A percentile compares a stretch with the other conserved stretches of the same genome.
phyloP scores from a whole-genome alignment of 2,113 vertebrate genomes.

The Gobio gobio region DNA sequence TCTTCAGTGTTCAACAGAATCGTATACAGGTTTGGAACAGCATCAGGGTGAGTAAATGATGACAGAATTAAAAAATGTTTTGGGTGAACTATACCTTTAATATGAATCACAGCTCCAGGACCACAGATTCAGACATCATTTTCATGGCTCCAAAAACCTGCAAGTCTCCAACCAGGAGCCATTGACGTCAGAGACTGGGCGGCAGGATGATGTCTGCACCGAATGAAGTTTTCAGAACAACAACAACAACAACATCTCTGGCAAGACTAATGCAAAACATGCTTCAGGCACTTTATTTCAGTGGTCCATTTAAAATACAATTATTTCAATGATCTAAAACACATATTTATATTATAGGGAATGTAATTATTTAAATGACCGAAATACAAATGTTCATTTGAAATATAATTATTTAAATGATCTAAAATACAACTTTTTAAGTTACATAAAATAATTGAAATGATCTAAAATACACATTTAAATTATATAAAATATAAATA shows the following conservation, averaged over 20 bases:
- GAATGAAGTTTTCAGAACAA: not conserved
- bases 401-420: not conserved
- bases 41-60: too few species aligned
- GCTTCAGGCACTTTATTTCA: not conserved
- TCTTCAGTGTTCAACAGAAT: too few species aligned
- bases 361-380: not conserved
- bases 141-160: not conserved
- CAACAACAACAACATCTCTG: not conserved
- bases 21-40: too few species aligned
- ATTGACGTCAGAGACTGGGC: not conserved
- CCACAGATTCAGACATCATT: not conserved
- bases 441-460: not conserved
- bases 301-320: not conserved
- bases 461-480: not conserved
- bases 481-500: not conserved
- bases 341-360: too few species aligned
- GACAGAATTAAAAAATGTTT: too few species aligned
- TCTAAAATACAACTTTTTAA: not conserved
- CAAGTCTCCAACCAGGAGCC: not conserved
- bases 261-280: not conserved
- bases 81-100: too few species aligned
- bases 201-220: not conserved
- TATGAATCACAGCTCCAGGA: conserved; percentile 15
- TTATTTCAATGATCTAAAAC: not conserved
- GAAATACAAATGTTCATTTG: not conserved